Evolutionary conservation across 2,888 invertebrate genomes (phyloP).

Genomic region (Phragmatobia fuliginosa): DNA sequence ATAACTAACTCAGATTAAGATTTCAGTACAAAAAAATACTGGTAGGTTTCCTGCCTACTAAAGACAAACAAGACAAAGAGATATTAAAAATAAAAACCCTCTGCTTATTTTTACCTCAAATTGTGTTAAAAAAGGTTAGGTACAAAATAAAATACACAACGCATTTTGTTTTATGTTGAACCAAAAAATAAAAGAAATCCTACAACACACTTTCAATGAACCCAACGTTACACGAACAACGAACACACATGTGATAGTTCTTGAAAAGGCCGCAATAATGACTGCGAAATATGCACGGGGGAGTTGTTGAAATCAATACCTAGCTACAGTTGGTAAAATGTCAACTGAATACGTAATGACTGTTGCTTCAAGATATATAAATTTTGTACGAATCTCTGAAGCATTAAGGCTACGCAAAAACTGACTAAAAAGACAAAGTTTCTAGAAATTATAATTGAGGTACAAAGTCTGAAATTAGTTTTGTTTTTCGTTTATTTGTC

Average conservation of each 20-base stretch:
- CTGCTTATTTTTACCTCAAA: background rate
- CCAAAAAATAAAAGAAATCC: background rate
- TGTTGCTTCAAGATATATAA: slow-evolving; percentile 24
- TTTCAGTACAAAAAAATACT: background rate
- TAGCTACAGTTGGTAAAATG: slow-evolving; percentile 29
- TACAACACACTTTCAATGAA: background rate
- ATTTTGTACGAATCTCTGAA: background rate
- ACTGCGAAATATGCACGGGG: slow-evolving; percentile 38
- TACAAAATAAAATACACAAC: no score
- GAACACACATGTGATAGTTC: slow-evolving; percentile 25
- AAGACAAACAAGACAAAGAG: background rate
- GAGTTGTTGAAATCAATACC: slow-evolving; percentile 41
- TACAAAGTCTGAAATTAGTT: background rate
- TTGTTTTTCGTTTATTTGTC: background rate
- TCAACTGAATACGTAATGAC: slow-evolving; percentile 39
- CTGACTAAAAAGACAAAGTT: background rate
- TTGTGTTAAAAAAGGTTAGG: no score
- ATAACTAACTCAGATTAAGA: background rate
- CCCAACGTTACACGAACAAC: background rate
- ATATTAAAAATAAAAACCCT: background rate
- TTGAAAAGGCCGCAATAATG: slow-evolving; percentile 32
- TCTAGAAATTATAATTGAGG: background rate
- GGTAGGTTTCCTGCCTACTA: background rate
- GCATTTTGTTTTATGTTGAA: background rate
- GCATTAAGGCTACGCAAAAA: background rate